Evolutionary conservation across 2,888 invertebrate species (phyloP), one percentile per base, ranked within the genome.

Genomic region (Omphaloscelis lunosa): DNA sequence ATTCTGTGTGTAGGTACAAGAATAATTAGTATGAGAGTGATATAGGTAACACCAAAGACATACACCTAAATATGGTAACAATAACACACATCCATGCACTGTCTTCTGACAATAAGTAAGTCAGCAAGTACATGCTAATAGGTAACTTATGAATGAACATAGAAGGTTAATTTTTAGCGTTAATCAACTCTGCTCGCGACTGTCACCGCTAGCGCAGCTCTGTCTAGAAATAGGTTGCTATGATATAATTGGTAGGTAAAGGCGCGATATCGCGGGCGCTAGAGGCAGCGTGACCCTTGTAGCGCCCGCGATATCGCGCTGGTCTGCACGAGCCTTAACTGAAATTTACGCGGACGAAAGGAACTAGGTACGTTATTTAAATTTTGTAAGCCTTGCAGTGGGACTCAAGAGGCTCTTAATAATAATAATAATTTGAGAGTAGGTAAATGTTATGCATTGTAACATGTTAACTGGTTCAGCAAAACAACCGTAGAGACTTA

Each of bases 1-100:
- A 23, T 66, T 91, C 95, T 94, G 92, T 77, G 76, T 77, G 70
- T 81, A 34, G 20, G 29, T 61, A 77, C 77, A 82, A 86, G 20
- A 76, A 53, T 68, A 76, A 41, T 75, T 75, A 73, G 12, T 63
- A 34, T n/a, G 41, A 59, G 61, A 29, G 2, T 41, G 29, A 23
- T 27, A 41, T 15, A 27, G 11, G 9, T 69, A n/a, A 3, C 15
- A 67, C 15, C 23, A 23, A 51, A 29, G 8, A 15, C 1, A 23
- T 20, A 66, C 23, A 66, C 8, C 0, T 51, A 29, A 4, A 8
- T 69, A 29, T 56, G 3, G n/a, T 29, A 12, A 23, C 6, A 27
- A 2, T n/a, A 20, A n/a, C 23, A 29, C 11, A 53, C 11, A 72
- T 6, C 3, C 20, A 53, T 27, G 27, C 27, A 65, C 6, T 27